A percentile compares a stretch with the other conserved stretches of the same genome.
These are phyloP conservation scores for Thamnophis sirtalis DNA, from an alignment of 2,113 vertebrate species.

Conservation along the genomic window DNA sequence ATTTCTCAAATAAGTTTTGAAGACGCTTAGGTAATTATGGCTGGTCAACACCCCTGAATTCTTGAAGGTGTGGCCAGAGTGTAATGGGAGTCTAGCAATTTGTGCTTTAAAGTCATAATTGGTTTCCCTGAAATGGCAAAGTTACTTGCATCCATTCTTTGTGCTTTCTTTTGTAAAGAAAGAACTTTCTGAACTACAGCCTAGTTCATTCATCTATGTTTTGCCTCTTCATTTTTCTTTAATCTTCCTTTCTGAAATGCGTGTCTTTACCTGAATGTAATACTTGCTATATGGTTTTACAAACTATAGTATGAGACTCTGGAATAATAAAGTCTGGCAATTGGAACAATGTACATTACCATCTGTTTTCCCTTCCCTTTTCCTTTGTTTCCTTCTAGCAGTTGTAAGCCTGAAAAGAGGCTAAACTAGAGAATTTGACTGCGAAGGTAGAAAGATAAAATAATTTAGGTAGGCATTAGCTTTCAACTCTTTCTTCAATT, in stretches of 20 bases:
- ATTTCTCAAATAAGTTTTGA: neutral
- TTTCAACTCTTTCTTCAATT: constrained; percentile 18
- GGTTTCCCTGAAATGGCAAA: neutral
- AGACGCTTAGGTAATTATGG: neutral
- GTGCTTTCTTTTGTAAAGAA: neutral
- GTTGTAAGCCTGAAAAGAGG: neutral
- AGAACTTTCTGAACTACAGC: neutral
- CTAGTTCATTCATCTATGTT: neutral
- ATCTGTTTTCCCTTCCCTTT: neutral
- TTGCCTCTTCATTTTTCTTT: neutral
- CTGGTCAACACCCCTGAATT: neutral
- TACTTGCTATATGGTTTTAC: neutral
- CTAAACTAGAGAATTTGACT: neutral
- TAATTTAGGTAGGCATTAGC: neutral
- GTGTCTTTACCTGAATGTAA: neutral
- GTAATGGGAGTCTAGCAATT: neutral
- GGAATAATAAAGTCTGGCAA: neutral
- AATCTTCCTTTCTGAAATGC: neutral
- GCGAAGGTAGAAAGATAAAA: neutral
- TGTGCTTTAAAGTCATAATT: neutral
- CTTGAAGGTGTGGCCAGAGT: neutral
- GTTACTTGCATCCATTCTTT: neutral
- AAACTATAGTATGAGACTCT: neutral
- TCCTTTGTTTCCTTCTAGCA: neutral
- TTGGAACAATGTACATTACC: constrained; percentile 20